These are phyloP conservation scores for Lordiphosa clarofinis DNA, from an alignment of 1,140 invertebrate genomes.

Conservation along the genomic window DNA sequence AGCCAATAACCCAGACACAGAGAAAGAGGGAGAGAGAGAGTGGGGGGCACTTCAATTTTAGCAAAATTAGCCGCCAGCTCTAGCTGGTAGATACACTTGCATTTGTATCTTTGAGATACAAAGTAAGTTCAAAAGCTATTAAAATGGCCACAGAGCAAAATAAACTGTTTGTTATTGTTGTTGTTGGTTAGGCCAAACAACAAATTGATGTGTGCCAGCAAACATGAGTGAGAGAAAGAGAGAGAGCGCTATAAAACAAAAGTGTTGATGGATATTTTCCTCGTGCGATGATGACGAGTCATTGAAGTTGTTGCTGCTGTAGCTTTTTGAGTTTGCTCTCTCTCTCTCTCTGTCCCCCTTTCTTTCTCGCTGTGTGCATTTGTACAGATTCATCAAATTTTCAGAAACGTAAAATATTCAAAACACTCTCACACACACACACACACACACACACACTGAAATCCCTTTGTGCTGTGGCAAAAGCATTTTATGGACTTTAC, in stretches of 20 bases:
- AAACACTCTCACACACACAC: constrained; percentile 37
- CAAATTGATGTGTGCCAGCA: constrained; percentile 69
- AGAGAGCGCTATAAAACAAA: constrained; percentile 63
- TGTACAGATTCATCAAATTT: constrained; percentile 76
- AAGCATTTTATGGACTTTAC: constrained; percentile 75
- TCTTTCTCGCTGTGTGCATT: constrained; percentile 32
- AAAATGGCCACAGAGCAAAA: constrained; percentile 69
- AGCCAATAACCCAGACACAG: constrained; percentile 8
- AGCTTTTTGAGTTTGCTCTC: constrained; percentile 53
- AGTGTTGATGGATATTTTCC: constrained; percentile 76
- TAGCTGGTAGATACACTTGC: constrained; percentile 40
- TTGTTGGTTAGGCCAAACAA: constrained; percentile 59
- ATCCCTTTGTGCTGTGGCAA: constrained; percentile 71
- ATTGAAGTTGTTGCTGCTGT: constrained; percentile 44
- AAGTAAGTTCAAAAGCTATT: constrained; percentile 65
- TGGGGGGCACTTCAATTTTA: constrained; percentile 58
- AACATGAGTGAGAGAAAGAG: constrained; percentile 34
- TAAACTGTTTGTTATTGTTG: constrained; percentile 51
- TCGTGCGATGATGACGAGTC: constrained; percentile 60
- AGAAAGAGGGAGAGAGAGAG: constrained; percentile 1
- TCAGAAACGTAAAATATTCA: constrained; percentile 75
- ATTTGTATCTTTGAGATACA: constrained; percentile 70
- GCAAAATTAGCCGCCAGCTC: constrained; percentile 43
- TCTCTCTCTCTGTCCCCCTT: too few species aligned
- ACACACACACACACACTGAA: constrained; percentile 31